Conservation (phyloP, 2,797 vertebrate species). For the Phalanger gymnotis region DNA sequence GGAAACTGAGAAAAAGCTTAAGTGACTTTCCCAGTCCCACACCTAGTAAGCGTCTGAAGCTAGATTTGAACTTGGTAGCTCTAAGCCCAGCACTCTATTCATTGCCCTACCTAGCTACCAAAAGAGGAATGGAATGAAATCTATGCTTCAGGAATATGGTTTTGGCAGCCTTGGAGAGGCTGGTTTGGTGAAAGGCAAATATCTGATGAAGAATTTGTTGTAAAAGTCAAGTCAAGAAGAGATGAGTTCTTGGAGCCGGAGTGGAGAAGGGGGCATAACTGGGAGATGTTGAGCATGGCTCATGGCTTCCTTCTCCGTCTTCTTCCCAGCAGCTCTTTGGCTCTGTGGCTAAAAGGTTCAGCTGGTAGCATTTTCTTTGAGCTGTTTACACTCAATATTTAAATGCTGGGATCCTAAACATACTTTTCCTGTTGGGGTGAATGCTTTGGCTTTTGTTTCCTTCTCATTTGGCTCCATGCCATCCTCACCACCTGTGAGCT, state of each 20-base stretch:
- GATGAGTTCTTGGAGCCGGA: background rate
- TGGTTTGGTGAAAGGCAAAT: background rate
- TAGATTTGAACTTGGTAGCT: background rate
- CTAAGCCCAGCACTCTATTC: background rate
- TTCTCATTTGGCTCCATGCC: background rate
- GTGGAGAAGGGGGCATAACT: background rate
- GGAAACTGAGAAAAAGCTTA: too few species aligned
- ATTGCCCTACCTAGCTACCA: background rate
- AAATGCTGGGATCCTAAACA: background rate
- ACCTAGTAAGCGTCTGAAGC: background rate
- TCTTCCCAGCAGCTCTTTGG: background rate
- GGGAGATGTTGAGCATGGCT: background rate
- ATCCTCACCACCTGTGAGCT: background rate
- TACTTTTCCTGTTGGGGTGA: background rate
- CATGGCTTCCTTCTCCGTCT: background rate
- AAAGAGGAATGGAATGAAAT: background rate
- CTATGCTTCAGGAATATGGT: background rate
- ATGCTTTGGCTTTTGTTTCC: background rate
- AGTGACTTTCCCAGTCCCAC: too few species aligned
- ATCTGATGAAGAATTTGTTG: background rate
- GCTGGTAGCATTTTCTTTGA: constrained; percentile 28
- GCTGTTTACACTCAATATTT: constrained; percentile 3
- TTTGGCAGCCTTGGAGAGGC: background rate
- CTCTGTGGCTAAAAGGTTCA: constrained; percentile 26
- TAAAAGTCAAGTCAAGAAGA: background rate